A percentile compares a stretch with the other conserved stretches of the same genome.
Evolutionary conservation across 2,113 vertebrate genomes (phyloP).

Genomic region (Labeo catla): DNA sequence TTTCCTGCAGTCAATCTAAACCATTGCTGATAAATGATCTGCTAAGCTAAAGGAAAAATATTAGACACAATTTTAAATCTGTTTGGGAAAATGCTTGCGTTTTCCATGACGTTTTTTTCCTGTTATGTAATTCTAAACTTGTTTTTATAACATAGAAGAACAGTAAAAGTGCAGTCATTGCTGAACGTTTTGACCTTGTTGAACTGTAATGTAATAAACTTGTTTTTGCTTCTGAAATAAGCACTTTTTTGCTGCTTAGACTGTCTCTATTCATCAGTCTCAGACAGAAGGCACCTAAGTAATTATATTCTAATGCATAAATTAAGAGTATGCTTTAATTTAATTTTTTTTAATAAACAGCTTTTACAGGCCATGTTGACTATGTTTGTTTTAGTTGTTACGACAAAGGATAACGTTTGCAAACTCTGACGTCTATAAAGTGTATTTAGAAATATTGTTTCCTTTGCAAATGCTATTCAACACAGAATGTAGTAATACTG

Average conservation of each 20-base stretch:
- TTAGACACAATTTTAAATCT: slow-evolving; percentile 64
- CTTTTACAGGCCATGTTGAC: background rate
- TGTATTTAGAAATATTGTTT: background rate
- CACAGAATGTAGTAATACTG: background rate
- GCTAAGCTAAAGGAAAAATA: slow-evolving; percentile 37
- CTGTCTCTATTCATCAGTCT: background rate
- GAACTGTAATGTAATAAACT: slow-evolving; percentile 10
- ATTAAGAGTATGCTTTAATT: background rate
- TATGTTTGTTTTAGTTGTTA: background rate
- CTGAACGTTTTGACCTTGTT: slow-evolving; percentile 26
- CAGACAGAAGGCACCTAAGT: background rate
- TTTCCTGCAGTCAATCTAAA: slow-evolving; percentile 39
- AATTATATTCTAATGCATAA: background rate
- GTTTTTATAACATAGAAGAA: background rate
- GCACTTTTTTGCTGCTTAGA: background rate
- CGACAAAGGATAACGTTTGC: background rate
- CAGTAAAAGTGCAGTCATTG: slow-evolving; percentile 19
- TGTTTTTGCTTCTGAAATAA: slow-evolving; percentile 13
- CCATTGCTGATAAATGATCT: slow-evolving; percentile 54
- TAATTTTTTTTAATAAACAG: background rate
- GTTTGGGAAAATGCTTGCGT: slow-evolving; percentile 43
- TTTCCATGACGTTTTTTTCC: slow-evolving; percentile 34
- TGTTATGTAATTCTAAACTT: slow-evolving; percentile 5
- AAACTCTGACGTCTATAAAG: background rate
- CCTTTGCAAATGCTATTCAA: background rate